Conservation (phyloP, 2,113 vertebrate genomes). For the Pedionomus torquatus region DNA sequence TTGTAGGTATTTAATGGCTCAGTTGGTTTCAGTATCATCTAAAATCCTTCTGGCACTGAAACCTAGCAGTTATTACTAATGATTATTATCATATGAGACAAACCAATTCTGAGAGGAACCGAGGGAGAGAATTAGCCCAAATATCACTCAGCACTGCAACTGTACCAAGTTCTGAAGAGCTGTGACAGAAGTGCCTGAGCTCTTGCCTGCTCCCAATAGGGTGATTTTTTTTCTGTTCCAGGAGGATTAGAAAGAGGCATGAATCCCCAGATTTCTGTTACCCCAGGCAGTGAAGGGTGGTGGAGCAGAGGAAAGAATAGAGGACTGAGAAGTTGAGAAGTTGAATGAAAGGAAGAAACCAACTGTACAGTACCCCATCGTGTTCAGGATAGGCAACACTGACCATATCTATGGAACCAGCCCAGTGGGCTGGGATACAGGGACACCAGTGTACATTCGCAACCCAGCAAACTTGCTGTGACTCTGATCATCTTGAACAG, state of each 20-base stretch:
- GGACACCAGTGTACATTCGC: background rate
- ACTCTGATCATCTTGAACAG: background rate
- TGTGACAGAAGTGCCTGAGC: background rate
- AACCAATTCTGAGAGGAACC: background rate
- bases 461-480: rapidly evolving
- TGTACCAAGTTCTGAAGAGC: background rate
- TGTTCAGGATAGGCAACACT: background rate
- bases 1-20: background rate
- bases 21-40: background rate
- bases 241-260: background rate
- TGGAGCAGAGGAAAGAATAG: background rate
- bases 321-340: background rate
- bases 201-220: rapidly evolving
- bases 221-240: background rate
- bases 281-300: background rate
- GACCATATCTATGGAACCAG: background rate
- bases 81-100: background rate
- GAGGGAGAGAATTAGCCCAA: background rate
- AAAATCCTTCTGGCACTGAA: background rate
- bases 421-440: background rate
- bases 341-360: background rate
- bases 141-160: background rate
- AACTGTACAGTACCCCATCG: rapidly evolving
- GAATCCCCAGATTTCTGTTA: background rate
- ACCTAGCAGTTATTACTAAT: background rate